phyloP scores from a whole-genome alignment of 2,888 invertebrate species.

The Sialis lutaria region DNA sequence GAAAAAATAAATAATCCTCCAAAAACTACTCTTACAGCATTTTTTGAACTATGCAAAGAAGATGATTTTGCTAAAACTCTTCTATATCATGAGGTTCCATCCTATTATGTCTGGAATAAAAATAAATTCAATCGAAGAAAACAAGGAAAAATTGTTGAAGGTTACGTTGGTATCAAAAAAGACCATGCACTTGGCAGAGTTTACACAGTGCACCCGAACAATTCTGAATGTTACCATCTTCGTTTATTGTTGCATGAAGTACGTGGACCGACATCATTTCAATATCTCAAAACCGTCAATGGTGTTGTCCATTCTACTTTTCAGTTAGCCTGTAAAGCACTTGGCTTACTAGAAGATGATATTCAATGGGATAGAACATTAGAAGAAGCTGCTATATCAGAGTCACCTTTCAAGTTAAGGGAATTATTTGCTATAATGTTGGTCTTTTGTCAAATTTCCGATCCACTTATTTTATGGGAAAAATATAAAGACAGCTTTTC shows the following conservation, averaged over 20 bases:
- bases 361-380: conserved; percentile 15
- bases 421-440: conserved; percentile 12
- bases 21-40: conserved; percentile 16
- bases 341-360: conserved; percentile 19
- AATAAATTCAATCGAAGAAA: conserved; percentile 9
- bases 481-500: conserved; percentile 12
- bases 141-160: conserved; percentile 7
- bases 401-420: conserved; percentile 10
- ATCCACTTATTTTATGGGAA: conserved; percentile 11
- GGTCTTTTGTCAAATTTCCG: conserved; percentile 9
- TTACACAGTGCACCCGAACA: conserved; percentile 8
- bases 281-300: conserved; percentile 16
- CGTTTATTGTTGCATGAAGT: conserved; percentile 14
- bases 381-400: conserved; percentile 12
- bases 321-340: conserved; percentile 13
- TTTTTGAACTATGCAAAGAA: conserved; percentile 18
- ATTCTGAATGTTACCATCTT: conserved; percentile 8
- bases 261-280: conserved; percentile 16
- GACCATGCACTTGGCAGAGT: conserved; percentile 8
- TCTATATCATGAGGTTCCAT: conserved; percentile 13
- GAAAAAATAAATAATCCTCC: conserved; percentile 9
- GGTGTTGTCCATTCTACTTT: conserved; percentile 13
- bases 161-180: conserved; percentile 5
- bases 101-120: conserved; percentile 12
- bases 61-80: conserved; percentile 16